Base-by-base conservation (phyloP, 1,140 invertebrate genomes). In the Thaumetopoea pityocampa region DNA sequence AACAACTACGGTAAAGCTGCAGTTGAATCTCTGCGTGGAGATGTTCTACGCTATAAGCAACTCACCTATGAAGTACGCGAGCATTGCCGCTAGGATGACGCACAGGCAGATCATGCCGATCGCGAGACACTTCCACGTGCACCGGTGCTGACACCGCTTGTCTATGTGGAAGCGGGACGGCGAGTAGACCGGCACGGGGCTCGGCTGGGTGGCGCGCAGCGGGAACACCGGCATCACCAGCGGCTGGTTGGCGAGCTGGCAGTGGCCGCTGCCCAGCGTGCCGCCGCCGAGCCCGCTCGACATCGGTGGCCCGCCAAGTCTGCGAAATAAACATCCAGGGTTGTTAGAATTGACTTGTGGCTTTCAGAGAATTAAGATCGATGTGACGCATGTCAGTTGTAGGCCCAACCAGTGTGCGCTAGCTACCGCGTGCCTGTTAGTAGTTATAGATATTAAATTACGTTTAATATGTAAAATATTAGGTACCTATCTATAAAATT, bases 11-110 rank as follows among this genome's bases (percentile, higher is more conserved):
- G n/a, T n/a, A n/a, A n/a, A n/a, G n/a, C n/a, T n/a, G n/a, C n/a
- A n/a, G n/a, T n/a, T n/a, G n/a, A n/a, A n/a, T n/a, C n/a, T n/a
- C n/a, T n/a, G n/a, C n/a, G n/a, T n/a, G n/a, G n/a, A n/a, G n/a
- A n/a, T n/a, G n/a, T n/a, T n/a, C n/a, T n/a, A n/a, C 5, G 5
- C 1, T n/a, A 15, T 15, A 16, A 36, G 32, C 12, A 10, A 89
- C 92, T 92, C 89, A 97, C 96, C 93, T 88, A 94, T 94, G 86
- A 97, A 96, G 87, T 97, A 98, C 51, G 94, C 93, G 61, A 97
- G 89, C 89, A 96, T 95, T 40, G 95, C 95, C 56, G 94, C 91
- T 56, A 98, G 89, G 49, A 93, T 92, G 51, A 96, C 92, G 70
- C 91, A 92, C 58, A 97, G 86, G 57, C 97, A 89, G 70, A 97